Percentiles rank a stretch among this genome's conserved stretches.
These are phyloP conservation scores for Muscidifurax raptorellus DNA, from an alignment of 1,140 invertebrate species.

Conservation along the genomic window DNA sequence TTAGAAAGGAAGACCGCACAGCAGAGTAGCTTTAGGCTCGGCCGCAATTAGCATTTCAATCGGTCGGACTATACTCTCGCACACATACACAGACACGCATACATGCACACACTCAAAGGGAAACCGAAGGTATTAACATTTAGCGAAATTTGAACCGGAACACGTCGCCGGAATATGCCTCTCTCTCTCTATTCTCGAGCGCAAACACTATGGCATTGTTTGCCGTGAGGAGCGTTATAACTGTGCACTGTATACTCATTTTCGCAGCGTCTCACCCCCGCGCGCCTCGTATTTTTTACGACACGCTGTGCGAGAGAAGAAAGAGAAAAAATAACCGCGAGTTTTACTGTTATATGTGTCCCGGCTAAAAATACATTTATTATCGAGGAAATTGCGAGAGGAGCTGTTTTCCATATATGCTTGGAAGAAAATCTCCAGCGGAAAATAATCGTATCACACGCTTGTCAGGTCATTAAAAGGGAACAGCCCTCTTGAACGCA, in stretches of 20 bases:
- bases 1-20: not conserved
- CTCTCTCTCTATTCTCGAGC: constrained; percentile 3
- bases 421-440: too few species aligned
- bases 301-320: not conserved
- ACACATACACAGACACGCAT: too few species aligned
- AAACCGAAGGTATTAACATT: constrained; percentile 2
- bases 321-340: not conserved
- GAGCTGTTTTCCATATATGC: too few species aligned
- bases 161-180: constrained; percentile 9
- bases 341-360: not conserved
- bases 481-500: too few species aligned
- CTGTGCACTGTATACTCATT: not conserved
- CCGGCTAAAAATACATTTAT: not conserved
- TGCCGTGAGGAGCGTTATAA: not conserved
- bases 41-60: not conserved
- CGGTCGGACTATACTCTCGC: not conserved
- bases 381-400: not conserved
- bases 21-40: not conserved
- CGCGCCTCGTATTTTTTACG: not conserved
- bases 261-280: not conserved
- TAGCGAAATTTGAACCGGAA: constrained; percentile 31
- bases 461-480: too few species aligned
- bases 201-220: constrained; percentile 23
- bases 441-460: too few species aligned
- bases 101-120: not conserved